Percentiles rank a stretch among this genome's conserved stretches.
Evolutionary conservation across 2,888 invertebrate species (phyloP).

Genomic region (Drosophila anomalipes): DNA sequence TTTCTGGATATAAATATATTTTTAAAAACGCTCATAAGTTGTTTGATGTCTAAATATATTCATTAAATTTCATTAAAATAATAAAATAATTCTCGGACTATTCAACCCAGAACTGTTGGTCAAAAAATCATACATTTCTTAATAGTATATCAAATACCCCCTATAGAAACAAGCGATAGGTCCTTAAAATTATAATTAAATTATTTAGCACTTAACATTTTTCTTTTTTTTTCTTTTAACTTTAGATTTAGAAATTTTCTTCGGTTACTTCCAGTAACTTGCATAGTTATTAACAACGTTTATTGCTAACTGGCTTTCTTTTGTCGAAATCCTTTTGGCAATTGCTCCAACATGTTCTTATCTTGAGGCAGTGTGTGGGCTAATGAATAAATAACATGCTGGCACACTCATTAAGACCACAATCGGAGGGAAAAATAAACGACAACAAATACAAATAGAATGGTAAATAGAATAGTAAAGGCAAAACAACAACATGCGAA

Average conservation of each 20-base stretch:
- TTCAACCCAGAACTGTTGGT: background rate
- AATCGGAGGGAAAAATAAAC: conserved; percentile 6
- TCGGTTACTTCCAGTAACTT: too few relatives aligned
- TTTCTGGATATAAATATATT: background rate
- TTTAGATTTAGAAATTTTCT: background rate
- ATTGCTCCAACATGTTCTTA: background rate
- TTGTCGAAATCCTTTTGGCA: conserved; percentile 5
- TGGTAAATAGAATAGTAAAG: background rate
- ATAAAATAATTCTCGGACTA: background rate
- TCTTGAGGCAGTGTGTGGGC: conserved; percentile 17
- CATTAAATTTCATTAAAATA: background rate
- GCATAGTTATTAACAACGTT: background rate
- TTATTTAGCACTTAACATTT: background rate
- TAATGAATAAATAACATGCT: conserved; percentile 65
- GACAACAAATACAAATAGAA: conserved; percentile 13
- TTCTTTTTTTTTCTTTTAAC: background rate
- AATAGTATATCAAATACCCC: background rate
- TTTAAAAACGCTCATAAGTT: background rate
- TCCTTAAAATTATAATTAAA: background rate
- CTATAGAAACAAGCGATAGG: background rate
- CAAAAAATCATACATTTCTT: background rate
- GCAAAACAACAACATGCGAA: conserved; percentile 9
- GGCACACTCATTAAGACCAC: conserved; percentile 62
- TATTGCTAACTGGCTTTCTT: background rate
- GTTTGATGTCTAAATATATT: background rate